Percentiles rank a stretch among this genome's conserved stretches.
These are phyloP conservation scores for Oceanites oceanicus DNA, from an alignment of 2,113 vertebrate genomes.

Conservation along the genomic window DNA sequence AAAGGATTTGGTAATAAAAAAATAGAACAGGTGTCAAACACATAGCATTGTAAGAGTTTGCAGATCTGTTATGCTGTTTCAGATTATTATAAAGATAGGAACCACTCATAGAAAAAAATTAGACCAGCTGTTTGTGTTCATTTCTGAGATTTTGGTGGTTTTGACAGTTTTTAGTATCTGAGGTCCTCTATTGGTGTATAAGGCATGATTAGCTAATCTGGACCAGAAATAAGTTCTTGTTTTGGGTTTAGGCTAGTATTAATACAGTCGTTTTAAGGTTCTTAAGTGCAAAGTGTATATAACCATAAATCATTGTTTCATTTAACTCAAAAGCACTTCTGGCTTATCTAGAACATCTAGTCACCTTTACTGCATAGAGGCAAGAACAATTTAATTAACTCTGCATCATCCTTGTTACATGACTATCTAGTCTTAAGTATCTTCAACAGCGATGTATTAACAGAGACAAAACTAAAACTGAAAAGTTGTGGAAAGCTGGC, in stretches of 20 bases:
- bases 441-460: not conserved
- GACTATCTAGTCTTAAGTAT: not conserved
- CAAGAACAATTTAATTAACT: not conserved
- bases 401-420: not conserved
- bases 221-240: not conserved
- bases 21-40: not conserved
- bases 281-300: not conserved
- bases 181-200: not conserved
- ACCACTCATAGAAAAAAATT: not conserved
- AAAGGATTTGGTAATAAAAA: conserved; percentile 38
- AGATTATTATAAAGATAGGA: not conserved
- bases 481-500: not conserved
- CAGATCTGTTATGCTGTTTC: not conserved
- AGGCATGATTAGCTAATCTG: not conserved
- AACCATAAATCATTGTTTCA: not conserved
- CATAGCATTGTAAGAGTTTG: not conserved
- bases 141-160: not conserved
- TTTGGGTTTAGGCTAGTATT: not conserved
- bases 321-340: not conserved
- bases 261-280: not conserved
- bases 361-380: not conserved
- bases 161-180: not conserved
- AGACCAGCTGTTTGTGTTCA: not conserved
- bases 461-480: not conserved
- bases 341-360: not conserved